Base-by-base conservation (phyloP, 2,113 vertebrate species). In the Falco punctatus region DNA sequence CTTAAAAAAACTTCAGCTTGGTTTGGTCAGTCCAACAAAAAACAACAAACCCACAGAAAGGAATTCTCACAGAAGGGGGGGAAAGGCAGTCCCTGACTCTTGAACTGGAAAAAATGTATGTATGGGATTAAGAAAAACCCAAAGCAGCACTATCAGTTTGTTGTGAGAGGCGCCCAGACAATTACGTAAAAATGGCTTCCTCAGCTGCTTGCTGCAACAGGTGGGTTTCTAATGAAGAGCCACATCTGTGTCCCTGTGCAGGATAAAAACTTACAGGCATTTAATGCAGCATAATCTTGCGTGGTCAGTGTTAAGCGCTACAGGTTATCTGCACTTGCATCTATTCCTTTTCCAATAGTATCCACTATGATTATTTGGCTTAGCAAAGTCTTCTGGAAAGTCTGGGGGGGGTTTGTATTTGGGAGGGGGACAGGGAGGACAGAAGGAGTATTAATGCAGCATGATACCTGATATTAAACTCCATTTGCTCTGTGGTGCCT, bases 381-480 rank as follows among this genome's bases (percentile, higher is more conserved):
- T 90, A 96, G 84, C 64, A 46, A 67, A 80, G 66, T 62, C 86
- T 42, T 82, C 58, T 79, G 46, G 18, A 22, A 64, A 92, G 87
- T 61, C 86, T 35, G 73, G 35, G n/a, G 21, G 32, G 57, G 49
- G 42, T 10, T 80, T 30, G 17, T 57, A 32, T 33, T 59, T 26
- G 40, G 19, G 10, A 33, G 18, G 8, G 6, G n/a, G 42, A 21
- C 0, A 5, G 14, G 26, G 70, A 75, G 67, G 75, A 83, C 93
- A 91, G 74, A 74, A 65, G 52, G 40, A 74, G 59, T 23, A 92
- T 94, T 91, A 88, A 88, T 75, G 71, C 2, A 2, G 14, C 5
- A 1, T 91, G 92, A 97, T 97, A 97, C 96, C 97, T 97, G 96
- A 95, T 96, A 94, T 96, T 96, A 80, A 97, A 79, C 62, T 90